These are phyloP conservation scores for Stenchaetothrips biformis DNA, from an alignment of 2,888 invertebrate genomes.

Conservation along the genomic window DNA sequence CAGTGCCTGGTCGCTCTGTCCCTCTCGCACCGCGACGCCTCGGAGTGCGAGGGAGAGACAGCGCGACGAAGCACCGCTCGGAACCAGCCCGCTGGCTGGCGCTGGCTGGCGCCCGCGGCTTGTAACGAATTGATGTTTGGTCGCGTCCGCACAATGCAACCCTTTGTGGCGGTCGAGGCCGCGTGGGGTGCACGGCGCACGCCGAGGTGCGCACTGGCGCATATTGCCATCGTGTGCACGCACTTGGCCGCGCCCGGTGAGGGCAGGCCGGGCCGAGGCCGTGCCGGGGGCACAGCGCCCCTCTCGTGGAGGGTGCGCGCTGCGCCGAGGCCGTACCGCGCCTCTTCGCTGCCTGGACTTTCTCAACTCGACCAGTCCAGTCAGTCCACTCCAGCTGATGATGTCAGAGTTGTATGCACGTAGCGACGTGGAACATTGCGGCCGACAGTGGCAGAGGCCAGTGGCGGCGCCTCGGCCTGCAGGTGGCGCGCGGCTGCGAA, in stretches of 20 bases:
- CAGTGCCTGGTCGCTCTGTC: no score
- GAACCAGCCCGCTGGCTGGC: neutral
- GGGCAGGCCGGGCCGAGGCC: neutral
- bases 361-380: no score
- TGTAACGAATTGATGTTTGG: neutral
- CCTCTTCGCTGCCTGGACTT: neutral
- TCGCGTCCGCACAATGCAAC: neutral
- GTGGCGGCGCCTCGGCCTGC: no score
- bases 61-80: neutral
- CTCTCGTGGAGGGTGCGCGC: neutral
- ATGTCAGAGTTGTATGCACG: no score
- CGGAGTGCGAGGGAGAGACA: neutral
- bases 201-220: neutral
- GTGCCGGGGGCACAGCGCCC: neutral
- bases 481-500: no score
- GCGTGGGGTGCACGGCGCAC: neutral
- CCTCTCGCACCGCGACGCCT: neutral
- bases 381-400: no score
- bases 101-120: neutral
- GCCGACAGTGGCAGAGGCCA: no score
- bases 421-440: no score
- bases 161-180: neutral
- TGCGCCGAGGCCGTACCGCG: neutral
- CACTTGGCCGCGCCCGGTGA: slow-evolving; percentile 18
- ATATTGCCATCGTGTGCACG: slow-evolving; percentile 20